These are phyloP conservation scores for Murina feae DNA, from an alignment of 2,113 vertebrate genomes.

Conservation along the genomic window DNA sequence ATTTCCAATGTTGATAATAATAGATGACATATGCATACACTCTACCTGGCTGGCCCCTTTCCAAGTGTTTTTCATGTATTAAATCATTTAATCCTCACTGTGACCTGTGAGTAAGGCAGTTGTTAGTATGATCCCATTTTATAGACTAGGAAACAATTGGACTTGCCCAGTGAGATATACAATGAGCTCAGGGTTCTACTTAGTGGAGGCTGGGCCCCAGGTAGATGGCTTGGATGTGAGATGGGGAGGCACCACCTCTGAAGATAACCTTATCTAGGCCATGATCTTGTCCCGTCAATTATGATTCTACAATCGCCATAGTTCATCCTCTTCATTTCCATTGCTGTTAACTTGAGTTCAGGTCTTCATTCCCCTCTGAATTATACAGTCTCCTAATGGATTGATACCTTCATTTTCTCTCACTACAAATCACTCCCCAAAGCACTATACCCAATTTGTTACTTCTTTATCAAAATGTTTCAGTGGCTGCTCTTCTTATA, in stretches of 20 bases:
- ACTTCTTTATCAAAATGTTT: neutral
- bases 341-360: neutral
- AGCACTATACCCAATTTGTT: neutral
- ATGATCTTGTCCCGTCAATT: too few species aligned
- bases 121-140: neutral
- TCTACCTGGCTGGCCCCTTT: neutral
- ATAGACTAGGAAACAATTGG: neutral
- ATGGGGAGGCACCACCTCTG: neutral
- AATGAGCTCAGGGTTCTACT: neutral
- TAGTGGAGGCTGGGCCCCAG: neutral
- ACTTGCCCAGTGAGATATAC: neutral
- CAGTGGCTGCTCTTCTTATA: neutral
- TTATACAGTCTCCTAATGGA: neutral
- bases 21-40: neutral
- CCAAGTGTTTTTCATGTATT: neutral
- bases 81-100: neutral
- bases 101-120: neutral
- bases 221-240: neutral
- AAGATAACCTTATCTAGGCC: neutral
- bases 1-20: neutral
- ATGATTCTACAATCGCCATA: neutral
- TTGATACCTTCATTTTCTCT: neutral
- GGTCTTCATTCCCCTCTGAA: too few species aligned
- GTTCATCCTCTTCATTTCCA: neutral
- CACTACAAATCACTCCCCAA: neutral